Evolutionary conservation across 2,113 vertebrate genomes (phyloP).

Genomic region (Vombatus ursinus): DNA sequence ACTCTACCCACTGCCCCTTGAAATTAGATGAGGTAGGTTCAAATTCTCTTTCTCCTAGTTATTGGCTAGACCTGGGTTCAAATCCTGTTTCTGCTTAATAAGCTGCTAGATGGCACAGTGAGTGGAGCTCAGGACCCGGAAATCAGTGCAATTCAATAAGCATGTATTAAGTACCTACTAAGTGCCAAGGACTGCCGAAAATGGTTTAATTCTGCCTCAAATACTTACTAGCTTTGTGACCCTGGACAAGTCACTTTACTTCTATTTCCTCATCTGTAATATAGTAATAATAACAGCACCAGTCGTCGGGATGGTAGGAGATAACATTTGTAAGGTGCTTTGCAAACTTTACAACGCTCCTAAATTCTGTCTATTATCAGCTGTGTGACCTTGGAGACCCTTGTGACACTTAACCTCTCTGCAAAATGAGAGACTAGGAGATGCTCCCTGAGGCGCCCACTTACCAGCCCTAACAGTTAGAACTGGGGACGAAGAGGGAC

Average conservation of each 20-base stretch:
- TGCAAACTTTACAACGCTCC: neutral
- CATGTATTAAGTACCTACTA: neutral
- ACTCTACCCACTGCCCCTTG: neutral
- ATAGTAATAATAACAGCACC: neutral
- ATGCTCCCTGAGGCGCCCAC: neutral
- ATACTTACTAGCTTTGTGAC: neutral
- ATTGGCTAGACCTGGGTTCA: neutral
- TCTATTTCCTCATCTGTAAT: neutral
- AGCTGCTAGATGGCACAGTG: neutral
- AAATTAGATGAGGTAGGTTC: neutral
- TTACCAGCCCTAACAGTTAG: neutral
- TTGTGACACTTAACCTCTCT: neutral
- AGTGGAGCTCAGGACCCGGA: neutral
- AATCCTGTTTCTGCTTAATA: neutral
- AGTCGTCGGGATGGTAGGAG: neutral
- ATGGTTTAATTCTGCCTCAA: neutral
- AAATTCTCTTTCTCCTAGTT: neutral
- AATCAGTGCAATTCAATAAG: neutral
- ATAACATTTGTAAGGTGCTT: neutral
- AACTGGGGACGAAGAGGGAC: neutral
- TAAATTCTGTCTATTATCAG: neutral
- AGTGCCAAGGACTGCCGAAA: neutral
- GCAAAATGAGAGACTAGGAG: no score
- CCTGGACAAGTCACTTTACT: neutral
- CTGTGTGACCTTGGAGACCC: neutral